Evolutionary conservation across 23 tunicate species (phyloP).

Genomic region (Oikopleura vanhoeffeni): DNA sequence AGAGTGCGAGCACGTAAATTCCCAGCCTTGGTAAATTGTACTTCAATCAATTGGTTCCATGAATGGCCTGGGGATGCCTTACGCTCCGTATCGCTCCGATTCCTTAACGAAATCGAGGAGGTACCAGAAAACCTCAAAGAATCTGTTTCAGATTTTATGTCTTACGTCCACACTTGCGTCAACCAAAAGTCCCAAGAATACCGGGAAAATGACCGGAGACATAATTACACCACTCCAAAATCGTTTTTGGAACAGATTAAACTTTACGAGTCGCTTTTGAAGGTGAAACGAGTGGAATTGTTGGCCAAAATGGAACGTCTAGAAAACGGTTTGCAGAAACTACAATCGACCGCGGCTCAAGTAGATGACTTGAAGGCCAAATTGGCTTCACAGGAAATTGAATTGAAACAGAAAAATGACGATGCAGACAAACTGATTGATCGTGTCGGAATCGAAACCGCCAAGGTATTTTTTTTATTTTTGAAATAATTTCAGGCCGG

Average conservation of each 20-base stretch:
- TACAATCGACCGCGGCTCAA: slow-evolving; percentile 87
- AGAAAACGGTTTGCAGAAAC: slow-evolving; percentile 84
- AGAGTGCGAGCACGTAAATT: slow-evolving; percentile 86
- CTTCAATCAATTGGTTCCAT: slow-evolving; percentile 98
- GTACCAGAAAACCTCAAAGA: slow-evolving; percentile 44
- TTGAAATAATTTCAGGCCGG: too few species aligned
- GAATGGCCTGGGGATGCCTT: slow-evolving; percentile 99
- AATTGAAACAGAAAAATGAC: slow-evolving; percentile 84
- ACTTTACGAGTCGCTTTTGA: slow-evolving; percentile 54
- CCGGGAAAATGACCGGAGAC: slow-evolving; percentile 76
- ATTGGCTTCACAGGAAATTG: slow-evolving; percentile 84
- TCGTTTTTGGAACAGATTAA: slow-evolving; percentile 90
- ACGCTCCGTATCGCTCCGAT: slow-evolving; percentile 51
- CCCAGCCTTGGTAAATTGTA: slow-evolving; percentile 98
- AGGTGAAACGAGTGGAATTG: slow-evolving; percentile 34
- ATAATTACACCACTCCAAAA: slow-evolving; percentile 99
- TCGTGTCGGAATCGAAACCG: slow-evolving; percentile 79
- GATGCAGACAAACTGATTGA: slow-evolving; percentile 94
- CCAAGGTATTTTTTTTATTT: slow-evolving; percentile 18
- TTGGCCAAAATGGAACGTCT: slow-evolving; percentile 85
- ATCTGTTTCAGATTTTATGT: slow-evolving; percentile 84
- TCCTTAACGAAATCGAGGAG: slow-evolving; percentile 57
- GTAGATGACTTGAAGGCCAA: slow-evolving; percentile 87
- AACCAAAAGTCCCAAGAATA: slow-evolving; percentile 51
- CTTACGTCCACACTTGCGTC: slow-evolving; percentile 82